Evolutionary conservation across 2,113 vertebrate species (phyloP), one percentile per base, ranked within the genome.

Genomic region (Pelobates fuscus): DNA sequence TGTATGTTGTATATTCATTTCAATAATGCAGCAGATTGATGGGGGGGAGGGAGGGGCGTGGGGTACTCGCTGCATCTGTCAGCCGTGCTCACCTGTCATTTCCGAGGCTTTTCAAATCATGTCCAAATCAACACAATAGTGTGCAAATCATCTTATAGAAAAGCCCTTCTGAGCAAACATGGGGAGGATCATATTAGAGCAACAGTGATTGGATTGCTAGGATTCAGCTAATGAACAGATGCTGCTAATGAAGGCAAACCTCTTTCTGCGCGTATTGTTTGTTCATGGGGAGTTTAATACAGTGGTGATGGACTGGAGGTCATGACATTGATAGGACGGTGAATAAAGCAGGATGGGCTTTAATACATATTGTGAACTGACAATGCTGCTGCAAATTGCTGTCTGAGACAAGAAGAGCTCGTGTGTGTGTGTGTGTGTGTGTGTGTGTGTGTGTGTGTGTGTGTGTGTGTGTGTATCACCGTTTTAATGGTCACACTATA

Each of bases 201-300:
- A 72, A 79, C 64, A 80, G n/a, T 82, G 85, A 84, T 78, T 83
- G 81, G 73, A 86, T 75, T 84, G 78, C 7, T 24, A 79, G 69
- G 81, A 82, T 86, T 86, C 70, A 77, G 69, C 82, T 83, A 78
- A 83, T 82, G 66, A 82, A 80, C 78, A 86, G 80, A 79, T 81
- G 80, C 79, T 79, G 21, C 63, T 77, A 65, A 30, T 57, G 67
- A 78, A 83, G 58, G 29, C 76, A 70, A 61, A 32, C 64, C 78
- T 64, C 54, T 82, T 73, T 77, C 60, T 71, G 44, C 12, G 75
- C 23, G 32, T 52, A 49, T 67, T 76, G 55, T 67, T 46, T 44
- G 10, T 23, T 18, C 64, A 46, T 66, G 3, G 44, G 44, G 2
- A 43, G 8, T 27, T 49, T 67, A n/a, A 66, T 30, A 49, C 25